phyloP scores from a whole-genome alignment of 2,113 vertebrate species.

The Xenopus laevis region DNA sequence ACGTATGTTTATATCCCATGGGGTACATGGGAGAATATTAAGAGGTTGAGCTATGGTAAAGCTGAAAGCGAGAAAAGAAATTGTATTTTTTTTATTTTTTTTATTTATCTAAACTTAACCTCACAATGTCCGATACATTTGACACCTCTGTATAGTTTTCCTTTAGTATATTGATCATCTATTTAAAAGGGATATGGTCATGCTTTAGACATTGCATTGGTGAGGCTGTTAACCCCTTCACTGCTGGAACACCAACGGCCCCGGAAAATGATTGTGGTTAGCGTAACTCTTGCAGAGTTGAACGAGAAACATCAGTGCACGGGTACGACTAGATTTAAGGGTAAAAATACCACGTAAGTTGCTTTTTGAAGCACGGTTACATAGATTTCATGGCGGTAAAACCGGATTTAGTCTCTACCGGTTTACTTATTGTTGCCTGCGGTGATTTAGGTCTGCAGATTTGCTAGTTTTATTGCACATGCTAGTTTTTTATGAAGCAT shows the following conservation, averaged over 20 bases:
- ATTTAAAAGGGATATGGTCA: not conserved
- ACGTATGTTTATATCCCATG: not conserved
- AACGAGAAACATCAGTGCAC: conserved; percentile 4
- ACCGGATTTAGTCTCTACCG: too few relatives aligned
- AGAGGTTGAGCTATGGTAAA: not conserved
- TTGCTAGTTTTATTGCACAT: too few relatives aligned
- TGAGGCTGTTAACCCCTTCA: conserved; percentile 3
- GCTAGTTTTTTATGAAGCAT: too few relatives aligned
- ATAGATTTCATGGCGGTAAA: too few relatives aligned
- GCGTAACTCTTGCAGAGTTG: too few relatives aligned
- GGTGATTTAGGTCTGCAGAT: too few relatives aligned
- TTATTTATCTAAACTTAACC: not conserved
- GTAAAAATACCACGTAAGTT: too few relatives aligned
- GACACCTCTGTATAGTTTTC: not conserved
- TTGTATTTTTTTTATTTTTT: not conserved
- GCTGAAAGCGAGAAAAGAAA: not conserved
- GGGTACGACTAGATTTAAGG: too few relatives aligned
- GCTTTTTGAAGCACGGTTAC: too few relatives aligned
- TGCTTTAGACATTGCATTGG: not conserved
- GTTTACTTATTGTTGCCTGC: too few relatives aligned
- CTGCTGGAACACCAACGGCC: not conserved
- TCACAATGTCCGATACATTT: not conserved
- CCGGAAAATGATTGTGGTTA: conserved; percentile 21
- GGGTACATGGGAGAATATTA: not conserved
- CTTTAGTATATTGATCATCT: not conserved